phyloP scores from a whole-genome alignment of 2,113 vertebrate species.

The Gulo gulo region DNA sequence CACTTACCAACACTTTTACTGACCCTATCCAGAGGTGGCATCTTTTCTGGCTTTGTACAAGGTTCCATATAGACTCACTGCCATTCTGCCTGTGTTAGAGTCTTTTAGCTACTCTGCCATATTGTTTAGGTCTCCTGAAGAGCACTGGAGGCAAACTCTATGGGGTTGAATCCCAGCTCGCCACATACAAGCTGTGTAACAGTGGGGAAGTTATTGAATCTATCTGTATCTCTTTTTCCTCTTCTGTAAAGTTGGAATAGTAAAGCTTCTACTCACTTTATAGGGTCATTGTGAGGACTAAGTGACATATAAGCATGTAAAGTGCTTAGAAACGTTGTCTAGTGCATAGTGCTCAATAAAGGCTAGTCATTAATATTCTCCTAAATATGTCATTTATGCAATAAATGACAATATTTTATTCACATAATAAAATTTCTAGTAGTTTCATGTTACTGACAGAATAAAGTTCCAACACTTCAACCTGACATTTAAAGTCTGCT shows the following conservation, averaged over 20 bases:
- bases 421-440: conserved; percentile 34
- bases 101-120: neutral
- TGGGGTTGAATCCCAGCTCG: neutral
- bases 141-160: neutral
- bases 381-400: conserved; percentile 44
- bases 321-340: conserved; percentile 33
- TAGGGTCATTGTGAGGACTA: conserved; percentile 1
- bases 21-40: neutral
- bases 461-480: conserved; percentile 45
- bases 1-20: neutral
- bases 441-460: conserved; percentile 48
- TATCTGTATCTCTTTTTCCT: conserved; percentile 27
- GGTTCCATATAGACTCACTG: neutral
- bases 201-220: neutral
- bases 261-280: conserved; percentile 22
- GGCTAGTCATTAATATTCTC: conserved; percentile 24
- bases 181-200: neutral
- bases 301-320: conserved; percentile 8
- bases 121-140: neutral
- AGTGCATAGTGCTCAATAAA: neutral
- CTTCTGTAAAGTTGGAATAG: neutral
- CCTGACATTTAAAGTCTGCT: conserved; percentile 50
- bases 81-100: neutral
- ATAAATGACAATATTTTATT: conserved; percentile 57
- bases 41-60: neutral